Evolutionary conservation across 2,113 vertebrate genomes (phyloP).

Genomic region (Paedocypris sp.): DNA sequence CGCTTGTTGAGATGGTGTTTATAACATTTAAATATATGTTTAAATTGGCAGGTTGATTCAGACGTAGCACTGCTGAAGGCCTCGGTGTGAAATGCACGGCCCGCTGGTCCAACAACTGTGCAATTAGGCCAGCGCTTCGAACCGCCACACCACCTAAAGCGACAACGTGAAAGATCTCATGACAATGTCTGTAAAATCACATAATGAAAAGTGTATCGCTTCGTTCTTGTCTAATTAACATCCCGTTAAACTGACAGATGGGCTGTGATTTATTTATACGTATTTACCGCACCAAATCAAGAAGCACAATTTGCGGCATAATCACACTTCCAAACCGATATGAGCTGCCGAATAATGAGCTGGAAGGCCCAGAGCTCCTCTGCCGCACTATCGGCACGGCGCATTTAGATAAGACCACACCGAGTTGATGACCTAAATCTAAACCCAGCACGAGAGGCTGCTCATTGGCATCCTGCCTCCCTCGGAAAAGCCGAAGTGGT

Average conservation of each 20-base stretch:
- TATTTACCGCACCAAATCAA: slow-evolving; percentile 20
- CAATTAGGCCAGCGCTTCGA: neutral
- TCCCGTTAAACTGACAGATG: slow-evolving; percentile 25
- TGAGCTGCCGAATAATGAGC: slow-evolving; percentile 24
- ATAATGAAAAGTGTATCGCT: neutral
- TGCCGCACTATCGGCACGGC: neutral
- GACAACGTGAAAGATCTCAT: neutral
- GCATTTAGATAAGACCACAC: slow-evolving; percentile 9
- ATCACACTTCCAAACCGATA: slow-evolving; percentile 31
- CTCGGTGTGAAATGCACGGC: neutral
- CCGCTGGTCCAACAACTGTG: neutral
- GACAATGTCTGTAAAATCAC: neutral
- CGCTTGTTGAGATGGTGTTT: no score
- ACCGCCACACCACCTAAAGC: neutral
- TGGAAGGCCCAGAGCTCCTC: neutral
- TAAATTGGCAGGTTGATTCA: no score
- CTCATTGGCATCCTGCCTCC: neutral
- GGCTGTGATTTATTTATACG: slow-evolving; percentile 18
- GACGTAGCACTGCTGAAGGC: no score
- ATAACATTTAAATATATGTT: no score
- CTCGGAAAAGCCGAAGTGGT: slow-evolving; percentile 15
- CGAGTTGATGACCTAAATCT: slow-evolving; percentile 6
- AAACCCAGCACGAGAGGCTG: neutral
- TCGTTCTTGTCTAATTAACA: slow-evolving; percentile 1
- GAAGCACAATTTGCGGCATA: slow-evolving; percentile 12